Conservation (phyloP, 2,888 invertebrate species). For the Sisyra terminalis region DNA sequence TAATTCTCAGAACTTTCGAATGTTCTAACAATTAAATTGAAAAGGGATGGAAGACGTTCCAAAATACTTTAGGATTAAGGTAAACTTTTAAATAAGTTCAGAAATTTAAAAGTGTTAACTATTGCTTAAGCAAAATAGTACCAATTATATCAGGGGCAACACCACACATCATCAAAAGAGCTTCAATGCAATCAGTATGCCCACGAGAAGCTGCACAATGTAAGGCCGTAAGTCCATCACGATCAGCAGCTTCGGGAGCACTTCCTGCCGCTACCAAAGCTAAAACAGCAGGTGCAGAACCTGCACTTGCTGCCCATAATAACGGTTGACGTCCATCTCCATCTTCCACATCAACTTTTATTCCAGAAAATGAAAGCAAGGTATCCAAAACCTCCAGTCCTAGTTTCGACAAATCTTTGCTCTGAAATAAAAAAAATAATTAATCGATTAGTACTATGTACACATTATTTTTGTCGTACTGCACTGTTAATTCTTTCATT, state of each 20-base stretch:
- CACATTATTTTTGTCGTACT: neutral
- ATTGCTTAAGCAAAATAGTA: constrained; percentile 1
- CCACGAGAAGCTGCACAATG: constrained; percentile 96
- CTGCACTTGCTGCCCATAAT: constrained; percentile 95
- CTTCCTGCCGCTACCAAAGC: constrained; percentile 79
- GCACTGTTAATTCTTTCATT: constrained; percentile 1
- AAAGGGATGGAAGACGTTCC: too few relatives aligned
- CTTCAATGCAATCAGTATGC: constrained; percentile 81
- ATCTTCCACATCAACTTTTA: constrained; percentile 73
- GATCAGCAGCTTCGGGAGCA: constrained; percentile 64
- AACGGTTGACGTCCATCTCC: constrained; percentile 87
- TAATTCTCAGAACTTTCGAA: too few relatives aligned
- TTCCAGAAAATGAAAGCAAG: constrained; percentile 57
- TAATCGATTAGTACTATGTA: too few relatives aligned
- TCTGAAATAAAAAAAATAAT: too few relatives aligned
- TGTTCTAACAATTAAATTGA: too few relatives aligned
- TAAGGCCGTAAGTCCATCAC: constrained; percentile 86
- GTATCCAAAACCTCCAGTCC: constrained; percentile 69
- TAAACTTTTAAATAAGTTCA: too few relatives aligned
- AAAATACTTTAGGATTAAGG: too few relatives aligned
- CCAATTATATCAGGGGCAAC: constrained; percentile 68
- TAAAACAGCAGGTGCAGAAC: constrained; percentile 80
- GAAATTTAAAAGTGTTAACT: too few relatives aligned
- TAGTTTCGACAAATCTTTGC: constrained; percentile 28
- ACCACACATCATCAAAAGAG: constrained; percentile 72